phyloP scores from a whole-genome alignment of 2,113 vertebrate genomes.

The Malurus melanocephalus region DNA sequence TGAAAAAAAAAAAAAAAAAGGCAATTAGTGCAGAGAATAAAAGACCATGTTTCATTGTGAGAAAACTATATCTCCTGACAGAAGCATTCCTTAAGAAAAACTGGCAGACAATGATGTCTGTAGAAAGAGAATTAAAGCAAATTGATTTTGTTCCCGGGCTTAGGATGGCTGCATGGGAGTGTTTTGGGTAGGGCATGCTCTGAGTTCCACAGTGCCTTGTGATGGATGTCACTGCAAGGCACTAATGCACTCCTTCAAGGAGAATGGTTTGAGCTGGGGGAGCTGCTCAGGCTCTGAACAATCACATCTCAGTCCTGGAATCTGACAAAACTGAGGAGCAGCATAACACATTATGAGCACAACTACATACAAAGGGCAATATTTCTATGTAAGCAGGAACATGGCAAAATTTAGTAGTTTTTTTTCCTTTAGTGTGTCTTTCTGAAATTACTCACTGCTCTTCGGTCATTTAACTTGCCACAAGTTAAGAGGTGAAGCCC shows the following conservation, averaged over 20 bases:
- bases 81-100: background rate
- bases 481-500: background rate
- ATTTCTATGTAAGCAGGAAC: background rate
- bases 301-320: background rate
- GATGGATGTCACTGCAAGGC: background rate
- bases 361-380: background rate
- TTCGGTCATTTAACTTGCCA: background rate
- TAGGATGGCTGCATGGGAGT: background rate
- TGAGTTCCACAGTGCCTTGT: background rate
- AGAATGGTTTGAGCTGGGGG: background rate
- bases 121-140: slow-evolving; percentile 4
- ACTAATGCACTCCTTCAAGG: background rate
- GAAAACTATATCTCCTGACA: background rate
- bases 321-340: background rate
- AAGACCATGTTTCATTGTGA: background rate
- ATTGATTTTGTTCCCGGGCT: slow-evolving; percentile 4
- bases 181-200: background rate
- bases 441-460: background rate
- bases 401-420: background rate
- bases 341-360: background rate
- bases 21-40: background rate
- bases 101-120: background rate
- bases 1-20: background rate
- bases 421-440: background rate
- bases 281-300: background rate